Base-by-base conservation (phyloP, 2,888 invertebrate genomes). In the Rhingia rostrata region DNA sequence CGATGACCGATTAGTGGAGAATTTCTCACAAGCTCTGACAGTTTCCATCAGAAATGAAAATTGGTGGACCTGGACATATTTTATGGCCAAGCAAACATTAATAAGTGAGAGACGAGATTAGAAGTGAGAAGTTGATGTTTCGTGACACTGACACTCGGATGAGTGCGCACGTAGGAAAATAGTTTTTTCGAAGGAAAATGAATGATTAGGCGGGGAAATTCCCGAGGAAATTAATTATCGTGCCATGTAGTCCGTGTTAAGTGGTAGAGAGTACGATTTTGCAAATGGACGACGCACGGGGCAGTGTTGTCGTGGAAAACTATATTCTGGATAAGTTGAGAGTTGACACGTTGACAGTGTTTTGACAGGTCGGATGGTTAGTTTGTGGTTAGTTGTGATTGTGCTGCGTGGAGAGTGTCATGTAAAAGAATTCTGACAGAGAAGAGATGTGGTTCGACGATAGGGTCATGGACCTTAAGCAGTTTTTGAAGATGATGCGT, bases 1-100 rank as follows among this genome's bases (percentile, higher is more conserved):
- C 37, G 72, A 67, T 74, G 84, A 84, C 74, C 84, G 66, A 84
- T 80, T 79, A 79, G 69, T 70, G 41, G 60, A 47, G 74, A 80
- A 84, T 84, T 69, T 83, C 84, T 84, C 80, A 80, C 74, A 70
- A 45, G 70, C 60, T 41, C 74, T 84, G 80, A 75, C 84, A 84
- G 79, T 79, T 49, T 84, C 83, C 83, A 74, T 79, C 83, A 75
- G 84, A 80, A 75, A 74, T 84, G 70, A 80, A 84, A 80, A 84
- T 84, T 80, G 84, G 84, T 84, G 80, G 84, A 84, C 80, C 80
- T 84, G 80, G 84, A 84, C 80, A 75, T 80, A 51, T 66, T 61
- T 80, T 80, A 80, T 61, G 80, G 66, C 70, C 80, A 84, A 64
- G 74, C 74, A 61, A 77, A 80, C 79, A 79, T 84, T 79, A 79